Evolutionary conservation across 1,140 invertebrate genomes (phyloP).

Genomic region (Tetramorium parvispinum): DNA sequence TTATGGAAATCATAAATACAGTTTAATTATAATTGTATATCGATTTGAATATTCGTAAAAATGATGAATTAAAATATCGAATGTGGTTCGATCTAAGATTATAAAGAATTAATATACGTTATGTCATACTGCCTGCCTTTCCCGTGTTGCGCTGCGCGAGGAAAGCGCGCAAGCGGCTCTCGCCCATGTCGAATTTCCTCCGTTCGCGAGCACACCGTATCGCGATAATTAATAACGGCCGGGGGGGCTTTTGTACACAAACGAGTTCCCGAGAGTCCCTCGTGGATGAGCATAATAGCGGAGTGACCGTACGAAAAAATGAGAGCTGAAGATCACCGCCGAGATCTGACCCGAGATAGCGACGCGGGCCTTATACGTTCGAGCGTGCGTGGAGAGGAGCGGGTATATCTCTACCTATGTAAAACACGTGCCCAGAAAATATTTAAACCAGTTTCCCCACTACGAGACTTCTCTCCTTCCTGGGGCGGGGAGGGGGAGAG

Average conservation of each 20-base stretch:
- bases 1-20: background rate
- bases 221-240: slow-evolving; percentile 75
- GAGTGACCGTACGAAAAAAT: slow-evolving; percentile 75
- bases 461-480: slow-evolving; percentile 26
- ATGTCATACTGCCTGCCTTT: background rate
- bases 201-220: slow-evolving; percentile 19
- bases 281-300: slow-evolving; percentile 75
- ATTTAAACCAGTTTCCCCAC: slow-evolving; percentile 79
- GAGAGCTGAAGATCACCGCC: slow-evolving; percentile 79
- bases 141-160: background rate
- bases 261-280: slow-evolving; percentile 73
- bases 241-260: slow-evolving; percentile 68
- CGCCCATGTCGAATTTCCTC: slow-evolving; percentile 45
- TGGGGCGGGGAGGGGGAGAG: background rate
- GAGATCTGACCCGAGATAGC: slow-evolving; percentile 80
- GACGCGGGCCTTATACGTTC: slow-evolving; percentile 75
- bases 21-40: background rate
- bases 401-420: slow-evolving; percentile 77
- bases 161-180: background rate
- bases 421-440: slow-evolving; percentile 80
- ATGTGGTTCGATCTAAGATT: too few relatives aligned
- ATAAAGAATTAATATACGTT: background rate
- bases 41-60: background rate
- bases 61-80: background rate
- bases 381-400: slow-evolving; percentile 71